Percentiles rank a stretch among this genome's conserved stretches.
These are phyloP conservation scores for Gymnodraco acuticeps DNA, from an alignment of 2,797 vertebrate genomes.

Conservation along the genomic window DNA sequence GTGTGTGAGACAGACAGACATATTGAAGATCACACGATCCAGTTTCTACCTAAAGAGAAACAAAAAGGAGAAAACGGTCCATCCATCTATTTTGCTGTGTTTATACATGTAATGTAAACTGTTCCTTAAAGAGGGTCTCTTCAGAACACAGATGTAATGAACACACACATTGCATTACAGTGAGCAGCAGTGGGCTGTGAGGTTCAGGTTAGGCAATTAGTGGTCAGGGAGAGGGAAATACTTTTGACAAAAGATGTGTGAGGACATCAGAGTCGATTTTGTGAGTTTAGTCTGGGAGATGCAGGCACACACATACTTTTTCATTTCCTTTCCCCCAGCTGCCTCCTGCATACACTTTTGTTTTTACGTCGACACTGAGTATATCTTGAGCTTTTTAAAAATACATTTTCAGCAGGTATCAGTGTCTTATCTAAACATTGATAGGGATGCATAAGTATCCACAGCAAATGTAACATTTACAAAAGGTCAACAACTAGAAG, in stretches of 20 bases:
- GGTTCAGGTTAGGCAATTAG: conserved; percentile 15
- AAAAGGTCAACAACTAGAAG: no score
- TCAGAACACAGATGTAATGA: conserved; percentile 31
- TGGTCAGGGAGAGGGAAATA: conserved; percentile 10
- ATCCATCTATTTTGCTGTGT: conserved; percentile 17
- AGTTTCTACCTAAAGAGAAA: conserved; percentile 17
- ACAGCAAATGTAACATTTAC: no score
- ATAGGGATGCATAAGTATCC: no score
- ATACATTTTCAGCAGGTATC: no score
- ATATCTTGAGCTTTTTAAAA: no score
- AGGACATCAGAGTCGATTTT: conserved; percentile 32
- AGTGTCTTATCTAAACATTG: no score
- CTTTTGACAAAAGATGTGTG: conserved; percentile 49
- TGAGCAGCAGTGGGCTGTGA: background rate
- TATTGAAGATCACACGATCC: conserved; percentile 9
- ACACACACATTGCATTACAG: conserved; percentile 1
- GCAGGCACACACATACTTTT: conserved; percentile 10
- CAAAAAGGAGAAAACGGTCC: conserved; percentile 15
- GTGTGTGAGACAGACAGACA: conserved; percentile 18
- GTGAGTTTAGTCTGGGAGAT: conserved; percentile 22
- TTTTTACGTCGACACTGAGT: background rate
- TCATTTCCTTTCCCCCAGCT: conserved; percentile 14
- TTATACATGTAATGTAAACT: conserved; percentile 31
- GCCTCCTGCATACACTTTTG: conserved; percentile 5
- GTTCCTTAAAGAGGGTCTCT: conserved; percentile 6